Evolutionary conservation across 2,888 invertebrate genomes (phyloP).

Genomic region (Vannuccia rotundouncinata): DNA sequence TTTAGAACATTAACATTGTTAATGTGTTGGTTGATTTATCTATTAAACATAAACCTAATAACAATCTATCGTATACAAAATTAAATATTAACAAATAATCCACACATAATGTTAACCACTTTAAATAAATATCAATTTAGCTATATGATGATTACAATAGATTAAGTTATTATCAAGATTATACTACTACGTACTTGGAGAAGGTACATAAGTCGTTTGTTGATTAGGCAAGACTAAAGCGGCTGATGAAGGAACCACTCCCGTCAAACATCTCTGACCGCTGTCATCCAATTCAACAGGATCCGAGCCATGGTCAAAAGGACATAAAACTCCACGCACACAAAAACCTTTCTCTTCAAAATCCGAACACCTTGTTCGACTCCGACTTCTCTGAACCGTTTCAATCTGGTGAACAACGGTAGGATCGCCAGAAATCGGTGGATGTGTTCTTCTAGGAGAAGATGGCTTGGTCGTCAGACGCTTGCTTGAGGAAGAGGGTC

Average conservation of each 20-base stretch:
- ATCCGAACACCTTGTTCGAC: conserved; percentile 29
- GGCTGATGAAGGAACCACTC: neutral
- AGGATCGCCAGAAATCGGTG: neutral
- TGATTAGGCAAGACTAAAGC: neutral
- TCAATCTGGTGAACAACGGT: neutral
- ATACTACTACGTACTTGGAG: neutral
- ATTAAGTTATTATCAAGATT: too few species aligned
- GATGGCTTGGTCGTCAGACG: neutral
- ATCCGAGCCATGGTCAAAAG: conserved; percentile 90
- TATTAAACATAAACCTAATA: too few species aligned
- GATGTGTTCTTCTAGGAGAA: neutral
- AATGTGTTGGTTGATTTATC: too few species aligned
- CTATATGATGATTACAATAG: too few species aligned
- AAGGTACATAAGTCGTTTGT: neutral
- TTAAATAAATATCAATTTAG: too few species aligned
- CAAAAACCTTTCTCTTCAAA: conserved; percentile 77
- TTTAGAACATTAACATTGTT: too few species aligned
- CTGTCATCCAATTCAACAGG: conserved; percentile 88
- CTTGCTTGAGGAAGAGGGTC: neutral
- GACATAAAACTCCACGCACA: conserved; percentile 90
- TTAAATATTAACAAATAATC: too few species aligned
- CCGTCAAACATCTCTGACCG: neutral
- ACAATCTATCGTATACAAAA: too few species aligned
- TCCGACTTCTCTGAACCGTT: neutral
- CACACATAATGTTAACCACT: too few species aligned